Base-by-base conservation (phyloP, 2,113 vertebrate species). In the Suricata suricatta region DNA sequence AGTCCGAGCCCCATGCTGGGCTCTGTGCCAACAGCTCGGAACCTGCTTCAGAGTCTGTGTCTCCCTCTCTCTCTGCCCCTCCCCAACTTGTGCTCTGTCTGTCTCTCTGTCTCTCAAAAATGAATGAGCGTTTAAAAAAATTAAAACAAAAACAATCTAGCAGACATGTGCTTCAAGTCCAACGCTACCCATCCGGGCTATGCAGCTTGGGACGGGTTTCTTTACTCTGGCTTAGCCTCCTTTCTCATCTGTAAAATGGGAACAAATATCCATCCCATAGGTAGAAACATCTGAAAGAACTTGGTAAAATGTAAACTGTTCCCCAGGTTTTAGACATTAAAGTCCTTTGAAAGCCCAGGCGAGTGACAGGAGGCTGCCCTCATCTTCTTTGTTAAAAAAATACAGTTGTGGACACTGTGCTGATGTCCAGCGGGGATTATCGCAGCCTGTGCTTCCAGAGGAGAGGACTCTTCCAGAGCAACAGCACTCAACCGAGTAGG, bases 381-480 rank as follows among this genome's bases (percentile, higher is more conserved):
- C 14, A 33, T 3, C 33, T 27, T 94, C 83, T 66, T 95, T n/a
- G 27, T 17, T 87, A 33, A 47, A 93, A 88, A 19, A 35, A 64
- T 3, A 6, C 3, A 63, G 2, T 3, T 27, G 23, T 17, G 35
- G 69, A 80, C 16, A 41, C 5, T 1, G 44, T 16, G 21, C 57
- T 25, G 33, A 38, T 3, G 7, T 33, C 33, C 12, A n/a, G 14
- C 11, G 19, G 10, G 64, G 11, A 12, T 12, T 2, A 19, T 1
- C 5, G 17, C 4, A 3, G 41, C 19, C 16, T 82, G 31, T 3
- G 7, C 9, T 50, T n/a, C 72, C 15, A 9, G 0, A 0, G 0
- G 16, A 38, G 60, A 50, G 68, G 44, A 23, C 29, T 10, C 8
- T 19, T 29, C 50, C 15, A 35, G 54, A 66, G 1, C 2, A 69